A percentile compares a stretch with the other conserved stretches of the same genome.
Evolutionary conservation across 1,140 invertebrate species (phyloP).

Genomic region (Drosophila gunungcola): DNA sequence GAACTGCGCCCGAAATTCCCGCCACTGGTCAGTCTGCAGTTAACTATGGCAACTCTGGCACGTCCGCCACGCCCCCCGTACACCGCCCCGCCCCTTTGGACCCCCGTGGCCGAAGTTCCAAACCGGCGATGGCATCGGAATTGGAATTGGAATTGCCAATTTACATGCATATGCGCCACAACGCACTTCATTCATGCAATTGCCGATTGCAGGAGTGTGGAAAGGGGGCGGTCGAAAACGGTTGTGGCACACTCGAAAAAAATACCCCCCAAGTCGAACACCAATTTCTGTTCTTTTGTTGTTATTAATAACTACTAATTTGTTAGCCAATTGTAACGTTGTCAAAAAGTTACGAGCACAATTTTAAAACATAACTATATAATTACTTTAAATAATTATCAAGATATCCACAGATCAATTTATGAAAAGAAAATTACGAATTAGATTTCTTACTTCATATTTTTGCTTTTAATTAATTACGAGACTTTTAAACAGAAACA

Average conservation of each 20-base stretch:
- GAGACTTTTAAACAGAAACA: too few species aligned
- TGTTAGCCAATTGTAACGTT: too few species aligned
- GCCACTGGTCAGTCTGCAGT: conserved; percentile 9
- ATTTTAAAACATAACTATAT: not conserved
- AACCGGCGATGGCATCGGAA: conserved; percentile 51
- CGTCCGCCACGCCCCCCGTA: conserved; percentile 19
- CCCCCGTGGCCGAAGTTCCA: conserved; percentile 25
- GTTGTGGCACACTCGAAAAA: conserved; percentile 1
- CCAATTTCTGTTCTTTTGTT: not conserved
- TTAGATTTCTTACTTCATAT: too few species aligned
- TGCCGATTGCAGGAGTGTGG: conserved; percentile 29
- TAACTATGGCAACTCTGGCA: conserved; percentile 39
- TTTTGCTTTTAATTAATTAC: too few species aligned
- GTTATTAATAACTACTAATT: too few species aligned
- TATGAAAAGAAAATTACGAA: too few species aligned
- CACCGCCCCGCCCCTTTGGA: not conserved
- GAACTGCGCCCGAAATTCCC: conserved; percentile 22
- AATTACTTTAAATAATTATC: too few species aligned
- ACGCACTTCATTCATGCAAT: conserved; percentile 77
- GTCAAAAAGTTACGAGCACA: too few species aligned
- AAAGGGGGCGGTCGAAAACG: not conserved
- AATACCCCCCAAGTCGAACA: not conserved
- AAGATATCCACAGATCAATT: too few species aligned
- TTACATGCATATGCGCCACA: conserved; percentile 75
- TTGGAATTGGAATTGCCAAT: conserved; percentile 76